Evolutionary conservation across 1,140 invertebrate species (phyloP), one percentile per base, ranked within the genome.

Genomic region (Macrosteles quadrilineatus): DNA sequence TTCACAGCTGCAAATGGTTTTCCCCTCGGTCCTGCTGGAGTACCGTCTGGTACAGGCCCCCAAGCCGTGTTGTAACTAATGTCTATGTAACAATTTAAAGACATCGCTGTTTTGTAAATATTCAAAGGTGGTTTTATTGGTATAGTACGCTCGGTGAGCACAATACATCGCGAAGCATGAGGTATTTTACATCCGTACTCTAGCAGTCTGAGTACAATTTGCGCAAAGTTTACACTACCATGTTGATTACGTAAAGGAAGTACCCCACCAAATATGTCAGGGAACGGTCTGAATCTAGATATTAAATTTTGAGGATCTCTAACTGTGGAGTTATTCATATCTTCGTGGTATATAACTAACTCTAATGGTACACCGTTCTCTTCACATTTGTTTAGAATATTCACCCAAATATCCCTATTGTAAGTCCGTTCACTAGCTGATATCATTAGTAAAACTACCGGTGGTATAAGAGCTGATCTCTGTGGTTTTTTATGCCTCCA

Each of bases 1-100:
- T 53, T 53, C n/a, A 53, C 47, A n/a, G 6, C 55, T 59, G 23
- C 27, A 59, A 59, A 59, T n/a, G 2, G 3, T 59, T 59, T 59
- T 4, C n/a, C n/a, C n/a, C 55, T 59, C n/a, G 4, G 17, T 6
- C 23, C 23, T 53, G 3, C 11, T n/a, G 55, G 55, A 2, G 27
- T 9, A 6, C 23, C 23, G 23, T 27, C 14, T 9, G 55, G 55
- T 59, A 31, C 55, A 14, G 55, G 55, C 2, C 23, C 55, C 9
- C 27, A 59, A 3, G 23, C 21, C 14, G 27, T 23, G 55, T 59
- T 59, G 29, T 59, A 59, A 59, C 55, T 59, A 11, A 59, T 23
- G 29, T 59, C 55, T 11, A 23, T 25, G 25, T 29, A 29, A 23
- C 55, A 59, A 4, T 59, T 59, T 59, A 23, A 59, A 9, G 23